phyloP scores from a whole-genome alignment of 2,888 invertebrate genomes.

The Syrphus vitripennis region DNA sequence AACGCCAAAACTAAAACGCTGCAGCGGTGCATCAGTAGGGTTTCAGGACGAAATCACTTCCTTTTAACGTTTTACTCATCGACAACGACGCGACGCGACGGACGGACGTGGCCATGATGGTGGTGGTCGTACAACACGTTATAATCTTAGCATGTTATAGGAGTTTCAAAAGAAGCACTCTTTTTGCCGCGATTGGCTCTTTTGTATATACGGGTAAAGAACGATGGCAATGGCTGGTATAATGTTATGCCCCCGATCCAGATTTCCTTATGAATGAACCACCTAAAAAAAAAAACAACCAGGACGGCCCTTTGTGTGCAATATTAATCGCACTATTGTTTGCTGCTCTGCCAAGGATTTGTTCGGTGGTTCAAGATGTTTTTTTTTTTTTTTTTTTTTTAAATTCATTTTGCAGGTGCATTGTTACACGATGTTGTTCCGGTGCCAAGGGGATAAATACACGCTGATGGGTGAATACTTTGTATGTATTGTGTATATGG shows the following conservation, averaged over 20 bases:
- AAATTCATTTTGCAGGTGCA: slow-evolving; percentile 60
- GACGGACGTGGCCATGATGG: slow-evolving; percentile 3
- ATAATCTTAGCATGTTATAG: slow-evolving; percentile 51
- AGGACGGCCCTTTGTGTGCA: slow-evolving; percentile 49
- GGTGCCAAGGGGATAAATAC: slow-evolving; percentile 66
- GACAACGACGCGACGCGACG: background rate
- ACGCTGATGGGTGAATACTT: slow-evolving; percentile 22
- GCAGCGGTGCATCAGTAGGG: background rate
- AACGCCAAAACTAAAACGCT: no score
- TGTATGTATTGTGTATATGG: background rate
- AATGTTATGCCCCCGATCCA: slow-evolving; percentile 16
- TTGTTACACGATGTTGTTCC: slow-evolving; percentile 67
- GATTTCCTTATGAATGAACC: slow-evolving; percentile 45
- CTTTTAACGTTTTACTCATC: slow-evolving; percentile 42
- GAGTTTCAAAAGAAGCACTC: slow-evolving; percentile 39
- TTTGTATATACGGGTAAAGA: slow-evolving; percentile 45
- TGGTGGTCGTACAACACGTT: slow-evolving; percentile 14
- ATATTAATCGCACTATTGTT: slow-evolving; percentile 68
- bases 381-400: slow-evolving; percentile 7
- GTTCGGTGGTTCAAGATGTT: slow-evolving; percentile 48
- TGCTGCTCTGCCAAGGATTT: slow-evolving; percentile 65
- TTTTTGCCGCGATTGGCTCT: slow-evolving; percentile 52
- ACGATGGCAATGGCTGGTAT: background rate
- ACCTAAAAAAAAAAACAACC: slow-evolving; percentile 50
- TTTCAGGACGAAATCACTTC: slow-evolving; percentile 52